Evolutionary conservation across 2,888 invertebrate species (phyloP).

Genomic region (Amorpha juglandis): DNA sequence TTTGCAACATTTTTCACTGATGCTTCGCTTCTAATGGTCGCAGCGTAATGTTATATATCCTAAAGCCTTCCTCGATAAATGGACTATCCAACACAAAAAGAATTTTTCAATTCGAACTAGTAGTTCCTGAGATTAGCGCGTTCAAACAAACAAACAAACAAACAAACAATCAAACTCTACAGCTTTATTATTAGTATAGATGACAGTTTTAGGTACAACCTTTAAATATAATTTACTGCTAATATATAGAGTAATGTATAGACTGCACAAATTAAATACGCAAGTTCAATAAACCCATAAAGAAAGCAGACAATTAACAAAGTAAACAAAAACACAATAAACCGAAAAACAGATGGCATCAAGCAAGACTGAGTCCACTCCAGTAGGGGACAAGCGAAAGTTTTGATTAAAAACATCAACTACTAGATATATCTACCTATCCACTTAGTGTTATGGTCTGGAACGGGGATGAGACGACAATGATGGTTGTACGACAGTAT

Average conservation of each 20-base stretch:
- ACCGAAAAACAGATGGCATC: slow-evolving; percentile 16
- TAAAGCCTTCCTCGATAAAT: too few species aligned
- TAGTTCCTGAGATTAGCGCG: too few species aligned
- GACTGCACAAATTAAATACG: slow-evolving; percentile 6
- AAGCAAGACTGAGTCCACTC: slow-evolving; percentile 29
- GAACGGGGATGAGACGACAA: slow-evolving; percentile 31
- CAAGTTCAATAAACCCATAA: slow-evolving; percentile 42
- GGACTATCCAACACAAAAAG: too few species aligned
- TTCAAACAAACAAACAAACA: too few species aligned
- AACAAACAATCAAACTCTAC: too few species aligned
- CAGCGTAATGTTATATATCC: too few species aligned
- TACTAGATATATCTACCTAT: slow-evolving; percentile 49
- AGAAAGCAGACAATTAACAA: slow-evolving; percentile 33
- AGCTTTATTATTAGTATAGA: too few species aligned
- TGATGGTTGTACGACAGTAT: not conserved
- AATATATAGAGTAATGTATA: not conserved
- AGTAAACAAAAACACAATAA: slow-evolving; percentile 19
- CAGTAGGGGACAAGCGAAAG: slow-evolving; percentile 54
- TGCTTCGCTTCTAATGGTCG: too few species aligned
- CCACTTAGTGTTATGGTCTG: slow-evolving; percentile 51
- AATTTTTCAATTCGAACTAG: too few species aligned
- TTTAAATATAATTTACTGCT: not conserved
- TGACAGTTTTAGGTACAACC: too few species aligned
- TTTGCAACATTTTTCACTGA: too few species aligned
- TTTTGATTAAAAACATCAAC: slow-evolving; percentile 75